Evolutionary conservation across 2,888 invertebrate species (phyloP).

Genomic region (Dicyrtoma fusca): DNA sequence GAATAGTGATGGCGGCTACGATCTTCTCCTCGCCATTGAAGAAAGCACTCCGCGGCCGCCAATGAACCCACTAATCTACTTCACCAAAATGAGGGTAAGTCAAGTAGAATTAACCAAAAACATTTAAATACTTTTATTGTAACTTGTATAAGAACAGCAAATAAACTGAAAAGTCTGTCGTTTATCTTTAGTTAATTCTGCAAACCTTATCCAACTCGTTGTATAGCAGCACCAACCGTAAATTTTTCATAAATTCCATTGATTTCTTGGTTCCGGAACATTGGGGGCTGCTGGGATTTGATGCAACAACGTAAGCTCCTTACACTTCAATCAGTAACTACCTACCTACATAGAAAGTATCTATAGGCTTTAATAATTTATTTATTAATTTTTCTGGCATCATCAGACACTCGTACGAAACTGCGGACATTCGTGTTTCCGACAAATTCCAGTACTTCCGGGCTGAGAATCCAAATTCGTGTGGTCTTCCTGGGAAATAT

Average conservation of each 20-base stretch:
- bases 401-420: conserved; percentile 40
- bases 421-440: conserved; percentile 46
- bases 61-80: conserved; percentile 15
- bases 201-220: conserved; percentile 43
- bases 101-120: background rate
- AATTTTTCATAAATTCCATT: conserved; percentile 49
- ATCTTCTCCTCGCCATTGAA: conserved; percentile 48
- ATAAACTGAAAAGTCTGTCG: conserved; percentile 4
- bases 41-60: conserved; percentile 33
- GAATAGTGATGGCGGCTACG: conserved; percentile 47
- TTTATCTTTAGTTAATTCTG: conserved; percentile 38
- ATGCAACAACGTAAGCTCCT: conserved; percentile 45
- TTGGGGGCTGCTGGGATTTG: conserved; percentile 41
- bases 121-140: background rate
- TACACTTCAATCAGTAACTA: too few relatives aligned
- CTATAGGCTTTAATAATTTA: too few relatives aligned
- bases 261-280: conserved; percentile 48
- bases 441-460: conserved; percentile 26
- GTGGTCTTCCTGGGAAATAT: conserved; percentile 46
- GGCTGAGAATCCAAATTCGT: conserved; percentile 50
- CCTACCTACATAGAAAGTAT: background rate
- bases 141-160: background rate
- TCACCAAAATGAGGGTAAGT: conserved; percentile 27
- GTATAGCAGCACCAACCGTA: conserved; percentile 36
- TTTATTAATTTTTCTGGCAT: background rate